Conservation (phyloP, 2,888 invertebrate genomes). For the Lasioglossum zephyrum region DNA sequence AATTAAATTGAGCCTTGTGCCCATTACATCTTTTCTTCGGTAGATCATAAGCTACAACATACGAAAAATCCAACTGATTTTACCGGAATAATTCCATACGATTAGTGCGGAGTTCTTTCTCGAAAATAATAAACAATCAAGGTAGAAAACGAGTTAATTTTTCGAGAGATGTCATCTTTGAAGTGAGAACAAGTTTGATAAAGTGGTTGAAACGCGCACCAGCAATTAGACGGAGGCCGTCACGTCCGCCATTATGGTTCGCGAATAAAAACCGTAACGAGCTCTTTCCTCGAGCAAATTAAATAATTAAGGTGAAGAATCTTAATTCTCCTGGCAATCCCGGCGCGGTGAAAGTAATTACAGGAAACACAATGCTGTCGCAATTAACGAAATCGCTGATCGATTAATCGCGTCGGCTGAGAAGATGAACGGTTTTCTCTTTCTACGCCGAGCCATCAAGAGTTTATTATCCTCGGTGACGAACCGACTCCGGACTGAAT, state of each 20-base stretch:
- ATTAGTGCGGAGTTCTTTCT: not conserved
- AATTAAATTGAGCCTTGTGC: no score
- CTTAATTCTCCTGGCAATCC: not conserved
- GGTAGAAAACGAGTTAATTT: not conserved
- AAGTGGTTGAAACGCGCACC: not conserved
- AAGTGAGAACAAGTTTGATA: not conserved
- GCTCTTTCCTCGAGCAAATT: conserved; percentile 9
- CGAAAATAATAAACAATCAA: not conserved
- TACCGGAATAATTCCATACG: no score
- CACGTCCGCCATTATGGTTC: not conserved
- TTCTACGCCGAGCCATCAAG: conserved; percentile 20
- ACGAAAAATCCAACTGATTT: no score
- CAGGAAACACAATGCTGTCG: conserved; percentile 38
- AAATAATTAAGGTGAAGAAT: conserved; percentile 21
- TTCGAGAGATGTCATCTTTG: not conserved
- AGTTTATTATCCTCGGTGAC: conserved; percentile 33
- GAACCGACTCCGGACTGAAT: conserved; percentile 34
- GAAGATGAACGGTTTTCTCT: conserved; percentile 37
- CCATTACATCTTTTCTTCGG: no score
- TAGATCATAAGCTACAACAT: no score
- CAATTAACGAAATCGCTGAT: conserved; percentile 51
- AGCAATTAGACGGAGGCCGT: not conserved
- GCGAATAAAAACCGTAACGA: conserved; percentile 19
- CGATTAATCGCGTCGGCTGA: conserved; percentile 34
- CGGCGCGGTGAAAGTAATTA: conserved; percentile 50